Base-by-base conservation (phyloP, 2,797 vertebrate genomes). In the Chloroceryle amazona region DNA sequence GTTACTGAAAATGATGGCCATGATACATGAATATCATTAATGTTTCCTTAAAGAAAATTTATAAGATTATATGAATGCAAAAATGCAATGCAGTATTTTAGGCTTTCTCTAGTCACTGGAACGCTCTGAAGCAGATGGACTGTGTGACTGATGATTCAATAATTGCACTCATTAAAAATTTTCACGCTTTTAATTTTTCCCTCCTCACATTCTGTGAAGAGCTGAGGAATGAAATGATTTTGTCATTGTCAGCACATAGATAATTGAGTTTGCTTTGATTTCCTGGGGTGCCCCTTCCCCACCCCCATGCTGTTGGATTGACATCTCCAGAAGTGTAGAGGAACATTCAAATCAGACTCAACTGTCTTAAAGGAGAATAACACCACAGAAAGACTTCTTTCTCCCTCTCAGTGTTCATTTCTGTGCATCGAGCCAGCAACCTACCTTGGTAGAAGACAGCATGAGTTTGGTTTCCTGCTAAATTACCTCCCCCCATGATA, bases 141-240 rank as follows among this genome's bases (percentile, higher is more conserved):
- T 97, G 90, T 97, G 96, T 98, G 96, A 98, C 97, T 98, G 97
- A 98, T 98, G 98, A 98, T 98, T 98, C 96, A 97, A 97, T 98
- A 98, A 98, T 98, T 97, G 95, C 58, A 90, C 97, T 98, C 97
- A 98, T 98, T 98, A 98, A 98, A 98, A 98, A 93, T 97, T 93
- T 98, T 98, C 98, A 98, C 41, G 91, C 96, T 98, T 98, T 98
- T 98, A 97, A 98, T 98, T 98, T 81, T 44, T 22, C 58, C 73
- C 92, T 81, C 75, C 92, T 81, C 91, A 81, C 92, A 97, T 97
- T 98, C 96, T 97, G 94, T 96, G 96, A 97, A 96, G 95, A 97
- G 95, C 89, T 75, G 72, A 97, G 75, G 95, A 97, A 97, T 97
- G 93, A 98, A 98, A 96, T 97, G 89, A 61, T 98, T 98, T 98